Evolutionary conservation across 2,113 vertebrate species (phyloP), one percentile per base, ranked within the genome.

Genomic region (Syrrhaptes paradoxus): DNA sequence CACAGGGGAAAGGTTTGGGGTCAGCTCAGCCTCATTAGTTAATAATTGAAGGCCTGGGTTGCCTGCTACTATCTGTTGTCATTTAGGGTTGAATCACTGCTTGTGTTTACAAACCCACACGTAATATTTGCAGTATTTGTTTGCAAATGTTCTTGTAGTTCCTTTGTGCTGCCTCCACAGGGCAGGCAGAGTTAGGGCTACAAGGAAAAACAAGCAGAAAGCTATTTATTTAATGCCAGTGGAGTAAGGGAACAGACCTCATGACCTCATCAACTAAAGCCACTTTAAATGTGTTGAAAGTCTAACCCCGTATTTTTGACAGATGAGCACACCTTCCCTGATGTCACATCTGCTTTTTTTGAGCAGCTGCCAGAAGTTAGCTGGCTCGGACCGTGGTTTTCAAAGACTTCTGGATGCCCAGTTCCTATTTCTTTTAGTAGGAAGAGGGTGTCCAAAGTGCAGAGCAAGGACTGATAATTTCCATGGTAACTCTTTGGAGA

Each of bases 41-140:
- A 97, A 95, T 95, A 54, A 91, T 85, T 95, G 88, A 94, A 94
- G 77, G 24, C 29, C 43, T 58, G 21, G 21, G 13, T 66, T 91
- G 46, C 66, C 62, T 91, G 58, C 51, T 90, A n/a, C 59, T 89
- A 63, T 67, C 58, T 86, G 22, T 70, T 68, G 31, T 43, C 38
- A 25, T 85, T 91, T 82, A 77, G 49, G 41, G n/a, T 55, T 82
- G 80, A 95, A 95, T 89, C 49, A 43, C 83, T 85, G 71, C 62
- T 90, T 72, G 22, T 76, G 61, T 96, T 90, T 94, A 84, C 81
- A 92, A 51, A 85, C 25, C 19, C 41, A n/a, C 45, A 19, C 0
- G 2, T 36, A 61, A 55, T 43, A 88, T 67, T 82, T 76, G 51
- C 75, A 45, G 43, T 11, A 46, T 81, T 79, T 86, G 65, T 92